Evolutionary conservation across 2,113 vertebrate genomes (phyloP).

Genomic region (Himantopus leucocephalus): DNA sequence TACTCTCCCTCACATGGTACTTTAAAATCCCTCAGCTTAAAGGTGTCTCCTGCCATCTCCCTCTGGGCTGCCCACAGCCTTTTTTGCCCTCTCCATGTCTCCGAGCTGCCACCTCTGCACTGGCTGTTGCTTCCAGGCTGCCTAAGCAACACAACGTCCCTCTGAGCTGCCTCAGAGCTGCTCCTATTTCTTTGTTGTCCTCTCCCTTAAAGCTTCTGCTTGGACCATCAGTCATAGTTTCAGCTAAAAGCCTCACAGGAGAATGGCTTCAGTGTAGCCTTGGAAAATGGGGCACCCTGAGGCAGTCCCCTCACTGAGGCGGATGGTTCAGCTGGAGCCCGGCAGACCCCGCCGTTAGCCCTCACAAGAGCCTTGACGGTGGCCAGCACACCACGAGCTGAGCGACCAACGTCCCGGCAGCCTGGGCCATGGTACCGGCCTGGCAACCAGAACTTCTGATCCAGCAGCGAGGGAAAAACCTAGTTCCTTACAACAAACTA

Average conservation of each 20-base stretch:
- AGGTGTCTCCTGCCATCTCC: background rate
- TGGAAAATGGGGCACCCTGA: background rate
- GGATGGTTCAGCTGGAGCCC: accelerated
- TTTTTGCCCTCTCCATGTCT: background rate
- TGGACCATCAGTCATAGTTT: background rate
- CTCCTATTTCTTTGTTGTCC: background rate
- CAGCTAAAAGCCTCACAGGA: background rate
- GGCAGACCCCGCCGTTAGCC: accelerated
- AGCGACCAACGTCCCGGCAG: accelerated
- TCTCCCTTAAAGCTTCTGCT: background rate
- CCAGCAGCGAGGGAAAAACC: accelerated
- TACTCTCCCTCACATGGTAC: background rate
- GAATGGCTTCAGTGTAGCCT: background rate
- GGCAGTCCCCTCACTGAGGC: accelerated
- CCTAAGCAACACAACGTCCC: accelerated
- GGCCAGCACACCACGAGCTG: background rate
- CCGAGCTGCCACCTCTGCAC: background rate
- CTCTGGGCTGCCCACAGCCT: background rate
- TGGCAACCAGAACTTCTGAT: background rate
- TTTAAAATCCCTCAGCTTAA: background rate
- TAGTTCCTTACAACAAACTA: background rate
- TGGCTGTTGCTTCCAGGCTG: background rate
- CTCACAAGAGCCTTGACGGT: background rate
- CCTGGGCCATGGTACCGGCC: background rate
- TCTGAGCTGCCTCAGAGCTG: background rate